phyloP scores from a whole-genome alignment of 2,888 invertebrate species.

The Hydraecia micacea region DNA sequence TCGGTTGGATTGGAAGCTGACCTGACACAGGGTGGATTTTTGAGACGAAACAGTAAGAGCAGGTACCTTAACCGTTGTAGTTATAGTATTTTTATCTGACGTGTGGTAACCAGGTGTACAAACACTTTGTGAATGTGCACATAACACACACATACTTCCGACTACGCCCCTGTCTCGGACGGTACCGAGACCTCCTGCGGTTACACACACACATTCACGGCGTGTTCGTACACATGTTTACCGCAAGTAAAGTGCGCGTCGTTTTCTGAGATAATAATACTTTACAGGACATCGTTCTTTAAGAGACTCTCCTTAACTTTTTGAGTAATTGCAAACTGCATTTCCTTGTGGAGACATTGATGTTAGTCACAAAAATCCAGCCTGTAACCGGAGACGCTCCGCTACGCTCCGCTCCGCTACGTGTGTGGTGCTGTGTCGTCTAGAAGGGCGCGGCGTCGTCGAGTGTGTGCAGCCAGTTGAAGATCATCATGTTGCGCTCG shows the following conservation, averaged over 20 bases:
- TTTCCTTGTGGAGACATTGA: neutral
- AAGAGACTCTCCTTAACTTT: neutral
- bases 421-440: slow-evolving; percentile 22
- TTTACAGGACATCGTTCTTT: neutral
- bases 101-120: neutral
- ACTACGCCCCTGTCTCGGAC: no score
- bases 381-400: neutral
- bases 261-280: neutral
- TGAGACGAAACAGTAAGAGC: neutral
- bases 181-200: no score
- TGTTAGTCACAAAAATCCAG: neutral
- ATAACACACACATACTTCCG: no score
- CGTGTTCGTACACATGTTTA: neutral
- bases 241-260: neutral
- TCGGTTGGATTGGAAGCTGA: neutral
- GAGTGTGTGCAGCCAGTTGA: slow-evolving; percentile 97
- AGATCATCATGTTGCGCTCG: slow-evolving; percentile 98
- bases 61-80: neutral
- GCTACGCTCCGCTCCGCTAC: no score
- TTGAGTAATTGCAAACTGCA: no score
- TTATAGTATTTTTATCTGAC: neutral
- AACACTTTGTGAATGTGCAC: no score
- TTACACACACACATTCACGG: neutral
- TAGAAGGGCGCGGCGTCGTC: slow-evolving; percentile 92
- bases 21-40: neutral